These are phyloP conservation scores for Manis crassicaudata DNA, from an alignment of 2,797 vertebrate species.

Conservation along the genomic window DNA sequence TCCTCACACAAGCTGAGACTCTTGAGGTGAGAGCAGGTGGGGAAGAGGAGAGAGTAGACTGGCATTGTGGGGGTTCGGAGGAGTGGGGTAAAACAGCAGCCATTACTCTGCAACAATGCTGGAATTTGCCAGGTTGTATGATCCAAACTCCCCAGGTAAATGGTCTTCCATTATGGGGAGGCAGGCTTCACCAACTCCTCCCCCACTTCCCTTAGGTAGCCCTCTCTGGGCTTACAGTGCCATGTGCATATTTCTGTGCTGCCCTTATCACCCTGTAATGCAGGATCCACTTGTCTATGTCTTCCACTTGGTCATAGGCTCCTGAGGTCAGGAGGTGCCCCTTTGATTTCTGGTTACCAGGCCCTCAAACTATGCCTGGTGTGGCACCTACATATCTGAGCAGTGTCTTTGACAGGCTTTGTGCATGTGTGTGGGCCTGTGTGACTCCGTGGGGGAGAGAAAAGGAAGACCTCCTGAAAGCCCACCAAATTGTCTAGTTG, in stretches of 20 bases:
- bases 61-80: too few relatives aligned
- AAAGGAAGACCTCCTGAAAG: slow-evolving; percentile 9
- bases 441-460: not conserved
- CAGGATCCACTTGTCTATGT: not conserved
- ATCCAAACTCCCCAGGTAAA: not conserved
- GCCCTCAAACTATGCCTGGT: not conserved
- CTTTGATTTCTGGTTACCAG: not conserved
- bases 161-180: not conserved
- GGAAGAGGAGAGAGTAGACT: not conserved
- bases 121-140: not conserved
- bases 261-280: not conserved
- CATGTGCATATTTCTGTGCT: rapidly evolving
- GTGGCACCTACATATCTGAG: not conserved
- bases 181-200: too few relatives aligned
- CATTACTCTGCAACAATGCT: not conserved
- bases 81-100: not conserved
- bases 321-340: not conserved
- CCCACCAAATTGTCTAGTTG: not conserved
- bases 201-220: not conserved
- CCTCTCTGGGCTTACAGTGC: not conserved
- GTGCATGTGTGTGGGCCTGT: not conserved
- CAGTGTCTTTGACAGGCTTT: not conserved
- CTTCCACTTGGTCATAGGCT: not conserved
- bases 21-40: not conserved
- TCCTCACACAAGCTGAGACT: not conserved